Base-by-base conservation (phyloP, 1,140 invertebrate genomes). In the Protaetia brevitarsis region DNA sequence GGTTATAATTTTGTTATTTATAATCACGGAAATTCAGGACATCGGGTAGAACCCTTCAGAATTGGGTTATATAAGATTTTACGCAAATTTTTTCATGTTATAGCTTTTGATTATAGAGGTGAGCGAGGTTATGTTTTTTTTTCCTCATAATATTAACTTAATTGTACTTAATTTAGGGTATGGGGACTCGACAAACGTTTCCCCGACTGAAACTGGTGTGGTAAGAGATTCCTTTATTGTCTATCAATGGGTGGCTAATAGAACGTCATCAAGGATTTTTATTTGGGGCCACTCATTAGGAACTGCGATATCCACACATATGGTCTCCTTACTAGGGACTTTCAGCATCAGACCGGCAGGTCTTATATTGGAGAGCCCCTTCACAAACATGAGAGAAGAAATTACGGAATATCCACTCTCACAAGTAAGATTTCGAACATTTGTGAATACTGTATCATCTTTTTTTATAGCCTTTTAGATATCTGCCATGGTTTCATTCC, bases 231-330 rank as follows among this genome's bases (percentile, higher is more conserved):
- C 88, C 1, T 79, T 88, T 66, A 84, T 83, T 68, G 84, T 96
- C 1, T 92, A 92, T 74, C 82, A 89, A 64, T 98, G 94, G 89
- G 79, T 94, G 81, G 69, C 82, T 72, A 81, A 78, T 84, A 34
- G 79, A 79, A 78, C 83, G 61, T 77, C 81, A 45, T 68, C 86
- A 65, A 81, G 83, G 34, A 79, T 97, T 57, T 89, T 90, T 73
- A 83, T 96, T 0, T 97, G 94, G 94, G 94, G 93, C 19, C 94
- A 96, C 81, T 96, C 93, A 0, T 82, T 96, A 64, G 93, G 91
- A 21, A 82, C 81, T 37, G 89, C 88, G 37, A 85, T 92, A 0
- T 85, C 87, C 1, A 82, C 83, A 6, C 85, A 89, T 74, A 77
- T 85, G 11, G 75, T 87, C 31, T 79, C 82, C n/a, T 75, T 84